A percentile compares a stretch with the other conserved stretches of the same genome.
phyloP scores from a whole-genome alignment of 2,113 vertebrate genomes.

The Alethe castanea region DNA sequence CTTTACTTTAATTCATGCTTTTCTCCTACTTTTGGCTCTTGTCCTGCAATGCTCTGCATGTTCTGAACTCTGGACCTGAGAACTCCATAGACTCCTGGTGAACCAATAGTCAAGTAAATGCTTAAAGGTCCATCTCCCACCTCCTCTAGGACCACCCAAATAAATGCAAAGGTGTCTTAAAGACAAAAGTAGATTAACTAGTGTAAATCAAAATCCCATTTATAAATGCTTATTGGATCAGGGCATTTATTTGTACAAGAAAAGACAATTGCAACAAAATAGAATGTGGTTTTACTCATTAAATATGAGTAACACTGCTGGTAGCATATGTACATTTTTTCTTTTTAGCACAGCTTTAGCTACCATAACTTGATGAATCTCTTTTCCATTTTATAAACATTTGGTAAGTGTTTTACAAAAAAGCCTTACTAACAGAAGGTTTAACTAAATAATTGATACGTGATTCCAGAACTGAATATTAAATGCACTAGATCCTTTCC shows the following conservation, averaged over 20 bases:
- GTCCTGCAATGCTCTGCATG: neutral
- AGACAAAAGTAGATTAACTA: neutral
- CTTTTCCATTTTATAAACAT: constrained; percentile 48
- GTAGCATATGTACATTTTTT: constrained; percentile 42
- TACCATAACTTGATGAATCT: neutral
- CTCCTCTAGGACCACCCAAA: neutral
- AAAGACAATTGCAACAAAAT: constrained; percentile 25
- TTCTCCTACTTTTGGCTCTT: neutral
- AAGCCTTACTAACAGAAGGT: constrained; percentile 24
- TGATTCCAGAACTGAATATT: constrained; percentile 29
- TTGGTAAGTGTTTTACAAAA: constrained; percentile 18
- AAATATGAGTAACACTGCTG: constrained; percentile 13
- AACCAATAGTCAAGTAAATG: neutral
- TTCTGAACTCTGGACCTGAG: neutral
- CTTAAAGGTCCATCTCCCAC: neutral
- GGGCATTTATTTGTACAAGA: constrained; percentile 10
- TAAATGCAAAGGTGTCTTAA: neutral
- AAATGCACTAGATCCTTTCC: neutral
- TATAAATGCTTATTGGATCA: constrained; percentile 6
- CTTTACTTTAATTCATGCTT: neutral
- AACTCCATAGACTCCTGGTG: neutral
- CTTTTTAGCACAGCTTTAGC: constrained; percentile 24
- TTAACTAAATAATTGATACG: constrained; percentile 55
- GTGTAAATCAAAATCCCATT: neutral
- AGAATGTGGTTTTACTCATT: constrained; percentile 27